Evolutionary conservation across 2,888 invertebrate genomes (phyloP), one percentile per base, ranked within the genome.

Genomic region (Emmelina monodactyla): DNA sequence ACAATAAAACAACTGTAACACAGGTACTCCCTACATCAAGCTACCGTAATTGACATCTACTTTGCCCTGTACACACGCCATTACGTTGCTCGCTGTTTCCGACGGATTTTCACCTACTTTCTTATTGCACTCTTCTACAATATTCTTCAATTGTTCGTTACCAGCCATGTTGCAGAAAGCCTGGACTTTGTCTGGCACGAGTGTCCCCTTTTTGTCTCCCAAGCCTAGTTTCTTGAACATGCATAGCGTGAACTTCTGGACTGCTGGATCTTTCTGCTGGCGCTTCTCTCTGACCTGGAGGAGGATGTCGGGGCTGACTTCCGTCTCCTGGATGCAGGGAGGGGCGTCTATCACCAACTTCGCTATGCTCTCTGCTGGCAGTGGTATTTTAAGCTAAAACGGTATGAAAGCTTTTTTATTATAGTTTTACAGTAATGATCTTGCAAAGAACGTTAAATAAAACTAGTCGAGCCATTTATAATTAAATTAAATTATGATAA

Each of bases 161-260:
- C 56, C 58, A 2, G 57, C 45, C 13, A 53, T 58, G 2, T 50
- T 43, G 0, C 71, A 39, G 35, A 66, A 58, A 1, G 54, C 43
- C 25, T 61, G 47, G 2, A 68, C 48, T 2, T 56, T 61, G 2
- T 68, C 69, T 1, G 54, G 59, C 28, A 69, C 64, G 4, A 72
- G 40, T 22, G 62, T 55, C 6, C 64, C 70, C 37, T 59, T 53
- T 11, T 46, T 41, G n/a, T 48, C 42, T 1, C 56, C 28, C 2
- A 61, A 47, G 4, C 55, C 55, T 3, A 62, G 43, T 39, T 63
- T 67, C 34, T 58, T 52, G 41, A 67, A 59, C 41, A 67, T 53
- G 39, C 76, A 79, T 1, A 63, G 47, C 1, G 62, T 41, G 36
- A 68, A 70, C 28, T 65, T 59, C 38, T 67, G 67, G 2, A 71